Conservation (phyloP, 2,113 vertebrate species). For the Nyctereutes procyonoides region DNA sequence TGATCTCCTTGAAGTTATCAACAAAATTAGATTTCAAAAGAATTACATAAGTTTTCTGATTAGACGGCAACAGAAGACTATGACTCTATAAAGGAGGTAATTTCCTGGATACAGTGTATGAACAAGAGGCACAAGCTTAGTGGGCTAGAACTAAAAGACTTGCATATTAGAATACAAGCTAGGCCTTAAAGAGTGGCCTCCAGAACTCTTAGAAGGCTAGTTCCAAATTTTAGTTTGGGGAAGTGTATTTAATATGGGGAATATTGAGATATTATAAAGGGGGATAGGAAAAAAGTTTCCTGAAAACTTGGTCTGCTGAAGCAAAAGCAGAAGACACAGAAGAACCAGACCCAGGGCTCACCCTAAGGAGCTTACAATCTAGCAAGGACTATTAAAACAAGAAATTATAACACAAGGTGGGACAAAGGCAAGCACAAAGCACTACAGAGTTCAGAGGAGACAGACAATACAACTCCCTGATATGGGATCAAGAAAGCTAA, state of each 20-base stretch:
- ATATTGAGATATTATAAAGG: background rate
- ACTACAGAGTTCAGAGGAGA: background rate
- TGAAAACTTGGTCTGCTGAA: constrained; percentile 30
- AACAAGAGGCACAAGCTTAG: background rate
- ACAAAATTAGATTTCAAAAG: background rate
- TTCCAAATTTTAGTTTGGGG: constrained; percentile 10
- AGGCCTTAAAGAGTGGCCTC: background rate
- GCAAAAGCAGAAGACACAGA: constrained; percentile 21
- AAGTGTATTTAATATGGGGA: background rate
- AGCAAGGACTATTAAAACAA: background rate
- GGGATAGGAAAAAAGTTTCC: background rate
- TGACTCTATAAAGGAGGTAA: background rate
- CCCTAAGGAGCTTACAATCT: background rate
- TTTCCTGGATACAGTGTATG: background rate
- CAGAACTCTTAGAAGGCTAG: background rate
- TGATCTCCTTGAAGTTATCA: background rate
- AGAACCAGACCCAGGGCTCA: background rate
- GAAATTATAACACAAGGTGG: background rate
- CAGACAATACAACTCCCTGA: background rate
- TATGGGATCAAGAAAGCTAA: background rate
- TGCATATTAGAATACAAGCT: background rate
- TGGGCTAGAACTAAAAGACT: background rate
- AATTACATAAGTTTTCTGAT: background rate
- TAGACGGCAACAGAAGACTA: background rate
- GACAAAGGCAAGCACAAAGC: background rate